Conservation (phyloP, 2,113 vertebrate genomes). For the Entomyzon cyanotis region DNA sequence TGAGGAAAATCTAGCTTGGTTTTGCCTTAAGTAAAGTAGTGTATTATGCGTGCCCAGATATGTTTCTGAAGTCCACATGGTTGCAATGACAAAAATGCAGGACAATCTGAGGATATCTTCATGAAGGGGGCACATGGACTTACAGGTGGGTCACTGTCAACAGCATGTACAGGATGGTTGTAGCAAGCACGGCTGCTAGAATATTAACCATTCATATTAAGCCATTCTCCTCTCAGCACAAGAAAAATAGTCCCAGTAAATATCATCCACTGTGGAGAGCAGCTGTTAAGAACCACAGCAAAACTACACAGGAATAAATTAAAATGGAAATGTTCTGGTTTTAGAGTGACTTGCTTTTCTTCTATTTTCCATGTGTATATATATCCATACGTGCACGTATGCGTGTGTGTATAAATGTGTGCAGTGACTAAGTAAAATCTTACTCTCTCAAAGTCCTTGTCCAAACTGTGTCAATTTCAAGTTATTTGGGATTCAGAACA, state of each 20-base stretch:
- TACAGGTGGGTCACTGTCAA: background rate
- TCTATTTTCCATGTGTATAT: background rate
- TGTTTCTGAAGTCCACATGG: background rate
- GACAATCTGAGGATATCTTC: background rate
- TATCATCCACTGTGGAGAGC: background rate
- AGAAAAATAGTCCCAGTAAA: background rate
- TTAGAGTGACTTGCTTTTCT: background rate
- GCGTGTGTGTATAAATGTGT: background rate
- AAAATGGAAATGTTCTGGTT: background rate
- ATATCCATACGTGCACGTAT: fast-evolving
- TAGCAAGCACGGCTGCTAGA: background rate
- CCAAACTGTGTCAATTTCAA: background rate
- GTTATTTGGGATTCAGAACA: background rate
- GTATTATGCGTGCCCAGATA: background rate
- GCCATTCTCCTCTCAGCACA: background rate
- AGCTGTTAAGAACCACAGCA: background rate
- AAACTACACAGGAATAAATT: background rate
- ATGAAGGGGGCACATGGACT: background rate
- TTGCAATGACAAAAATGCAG: background rate
- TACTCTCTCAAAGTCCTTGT: background rate
- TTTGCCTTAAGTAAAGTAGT: background rate
- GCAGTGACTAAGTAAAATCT: background rate
- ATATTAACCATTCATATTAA: background rate
- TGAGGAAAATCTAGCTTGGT: background rate
- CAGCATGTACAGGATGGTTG: background rate